Conservation (phyloP, 2,113 vertebrate species). For the Cranoglanis bouderius region DNA sequence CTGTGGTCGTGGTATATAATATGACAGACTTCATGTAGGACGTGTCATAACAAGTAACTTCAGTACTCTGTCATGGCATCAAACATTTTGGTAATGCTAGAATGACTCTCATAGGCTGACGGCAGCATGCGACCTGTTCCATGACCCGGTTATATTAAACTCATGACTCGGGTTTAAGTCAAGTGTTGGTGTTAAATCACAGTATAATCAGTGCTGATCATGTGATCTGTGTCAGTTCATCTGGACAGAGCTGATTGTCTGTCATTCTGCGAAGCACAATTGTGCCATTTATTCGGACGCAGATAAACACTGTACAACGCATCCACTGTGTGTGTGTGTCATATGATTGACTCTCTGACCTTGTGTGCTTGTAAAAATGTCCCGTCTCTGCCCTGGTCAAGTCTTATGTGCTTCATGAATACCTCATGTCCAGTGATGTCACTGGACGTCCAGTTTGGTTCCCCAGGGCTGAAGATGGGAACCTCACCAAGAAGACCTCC, state of each 20-base stretch:
- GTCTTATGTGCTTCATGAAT: neutral
- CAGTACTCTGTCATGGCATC: neutral
- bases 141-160: neutral
- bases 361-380: slow-evolving; percentile 18
- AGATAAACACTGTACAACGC: neutral
- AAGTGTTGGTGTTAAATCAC: neutral
- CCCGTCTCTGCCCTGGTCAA: neutral
- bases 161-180: neutral
- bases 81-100: neutral
- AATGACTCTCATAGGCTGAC: neutral
- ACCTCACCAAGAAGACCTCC: neutral
- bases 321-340: slow-evolving; percentile 37
- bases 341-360: slow-evolving; percentile 67
- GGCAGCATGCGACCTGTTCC: neutral
- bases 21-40: neutral
- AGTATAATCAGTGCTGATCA: neutral
- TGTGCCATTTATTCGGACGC: neutral
- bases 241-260: neutral
- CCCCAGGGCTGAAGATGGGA: neutral
- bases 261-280: neutral
- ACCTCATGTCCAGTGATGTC: neutral
- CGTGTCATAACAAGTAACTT: neutral
- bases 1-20: neutral
- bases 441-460: neutral
- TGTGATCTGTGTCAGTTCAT: neutral